Evolutionary conservation across 2,113 vertebrate species (phyloP).

Genomic region (Reinhardtius hippoglossoides): DNA sequence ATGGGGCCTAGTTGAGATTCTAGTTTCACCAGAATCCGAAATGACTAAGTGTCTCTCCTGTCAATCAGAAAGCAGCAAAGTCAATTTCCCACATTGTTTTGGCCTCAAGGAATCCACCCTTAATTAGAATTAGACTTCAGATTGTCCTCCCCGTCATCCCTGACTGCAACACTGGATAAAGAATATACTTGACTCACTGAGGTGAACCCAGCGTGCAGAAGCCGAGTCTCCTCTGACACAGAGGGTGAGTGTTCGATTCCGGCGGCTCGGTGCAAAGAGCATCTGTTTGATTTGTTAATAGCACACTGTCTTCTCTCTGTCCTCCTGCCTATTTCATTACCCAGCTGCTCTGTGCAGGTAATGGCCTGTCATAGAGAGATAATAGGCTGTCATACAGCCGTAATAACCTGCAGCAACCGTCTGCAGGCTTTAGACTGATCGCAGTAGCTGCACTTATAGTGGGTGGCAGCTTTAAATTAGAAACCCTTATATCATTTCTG

Average conservation of each 20-base stretch:
- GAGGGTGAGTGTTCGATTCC: constrained; percentile 11
- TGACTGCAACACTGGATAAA: constrained; percentile 8
- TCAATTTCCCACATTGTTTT: background rate
- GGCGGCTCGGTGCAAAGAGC: constrained; percentile 40
- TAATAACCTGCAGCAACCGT: constrained; percentile 70
- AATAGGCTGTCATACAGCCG: constrained; percentile 72
- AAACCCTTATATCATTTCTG: constrained; percentile 28
- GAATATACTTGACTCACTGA: background rate
- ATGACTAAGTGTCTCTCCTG: background rate
- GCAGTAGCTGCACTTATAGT: constrained; percentile 36
- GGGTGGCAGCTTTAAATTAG: constrained; percentile 44
- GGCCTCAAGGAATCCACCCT: background rate
- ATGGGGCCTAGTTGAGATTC: background rate
- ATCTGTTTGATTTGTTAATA: constrained; percentile 74
- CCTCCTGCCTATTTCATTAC: constrained; percentile 73
- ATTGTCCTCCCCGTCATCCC: background rate
- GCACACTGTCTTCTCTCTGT: constrained; percentile 61
- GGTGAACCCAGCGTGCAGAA: background rate
- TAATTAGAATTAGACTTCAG: background rate
- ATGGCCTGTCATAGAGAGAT: constrained; percentile 76
- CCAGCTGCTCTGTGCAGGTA: constrained; percentile 69
- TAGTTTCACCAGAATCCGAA: background rate
- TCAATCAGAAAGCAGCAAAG: background rate
- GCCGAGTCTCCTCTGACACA: constrained; percentile 15
- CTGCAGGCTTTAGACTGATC: constrained; percentile 54